Evolutionary conservation across 2,113 vertebrate genomes (phyloP).

Genomic region (Xiphophorus couchianus): DNA sequence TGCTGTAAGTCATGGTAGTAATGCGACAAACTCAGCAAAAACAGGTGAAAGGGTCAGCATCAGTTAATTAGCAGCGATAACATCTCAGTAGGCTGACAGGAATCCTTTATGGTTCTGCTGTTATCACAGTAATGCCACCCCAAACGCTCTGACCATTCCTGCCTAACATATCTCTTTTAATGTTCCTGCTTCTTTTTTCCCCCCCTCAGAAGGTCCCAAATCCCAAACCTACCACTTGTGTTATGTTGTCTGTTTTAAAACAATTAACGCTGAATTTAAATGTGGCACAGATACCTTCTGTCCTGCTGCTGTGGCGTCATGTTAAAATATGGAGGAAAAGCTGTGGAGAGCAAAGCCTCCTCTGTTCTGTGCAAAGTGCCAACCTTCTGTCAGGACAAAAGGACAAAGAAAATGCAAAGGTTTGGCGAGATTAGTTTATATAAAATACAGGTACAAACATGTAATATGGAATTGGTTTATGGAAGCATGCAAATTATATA

Average conservation of each 20-base stretch:
- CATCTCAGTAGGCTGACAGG: conserved; percentile 17
- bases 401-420: too few species aligned
- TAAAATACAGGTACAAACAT: background rate
- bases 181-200: background rate
- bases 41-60: conserved; percentile 19
- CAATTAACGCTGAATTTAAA: conserved; percentile 45
- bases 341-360: background rate
- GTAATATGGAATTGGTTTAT: background rate
- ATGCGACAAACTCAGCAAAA: conserved; percentile 26
- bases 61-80: conserved; percentile 28
- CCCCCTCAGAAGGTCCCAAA: background rate
- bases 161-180: conserved; percentile 13
- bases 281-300: conserved; percentile 14
- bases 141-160: background rate
- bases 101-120: conserved; percentile 41
- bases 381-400: conserved; percentile 17
- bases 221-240: conserved; percentile 7
- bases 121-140: conserved; percentile 27
- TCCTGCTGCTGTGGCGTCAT: conserved; percentile 12
- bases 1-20: conserved; percentile 16
- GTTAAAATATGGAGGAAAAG: conserved; percentile 34
- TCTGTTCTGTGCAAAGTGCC: conserved; percentile 5
- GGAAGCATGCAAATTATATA: background rate
- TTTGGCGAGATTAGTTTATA: too few species aligned
- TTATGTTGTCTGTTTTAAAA: conserved; percentile 37